Evolutionary conservation across 2,797 vertebrate genomes (phyloP), one percentile per base, ranked within the genome.

Genomic region (Bovichtus diacanthus): DNA sequence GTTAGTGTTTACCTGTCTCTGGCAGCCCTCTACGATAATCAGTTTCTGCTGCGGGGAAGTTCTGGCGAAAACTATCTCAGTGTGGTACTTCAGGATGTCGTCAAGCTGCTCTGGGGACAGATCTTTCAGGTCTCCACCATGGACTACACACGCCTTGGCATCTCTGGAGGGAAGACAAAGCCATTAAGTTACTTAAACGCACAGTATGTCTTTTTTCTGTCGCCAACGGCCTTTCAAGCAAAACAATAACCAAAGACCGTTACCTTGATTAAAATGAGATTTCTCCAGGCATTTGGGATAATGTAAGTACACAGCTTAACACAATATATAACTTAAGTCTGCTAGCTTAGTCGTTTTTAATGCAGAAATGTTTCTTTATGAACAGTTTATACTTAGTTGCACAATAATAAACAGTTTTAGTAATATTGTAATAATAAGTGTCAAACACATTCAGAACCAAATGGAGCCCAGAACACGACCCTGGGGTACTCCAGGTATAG

Each of bases 11-110:
- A 98, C 97, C 97, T 98, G 98, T 86, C 97, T 88, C 93, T 99
- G 98, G 85, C 97, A 99, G 76, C 98, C 98, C 82, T 99, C 98
- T 87, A 99, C 98, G 0, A 99, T 99, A 86, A 99, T 98, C 11
- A 98, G 96, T 73, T 98, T 99, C 94, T 98, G 97, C 74, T 99
- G 98, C 6, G 98, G 97, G 41, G 98, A 99, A 0, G 98, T 99
- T 84, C 98, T 95, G 90, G 98, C 98, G 49, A 99, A 99, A 54
- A 99, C 98, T 0, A 99, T 99, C 93, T 99, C 98, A 0, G 97
- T 99, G 86, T 99, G 98, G 87, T 97, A 70, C 46, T 92, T 94
- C 39, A 99, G 84, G 75, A 99, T 96, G 83, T 99, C 97, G 47
- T 99, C 98, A 1, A 99, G 89, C 41, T 97, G 96, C 70, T 98